A percentile compares a stretch with the other conserved stretches of the same genome.
Evolutionary conservation across 2,888 invertebrate genomes (phyloP).

Genomic region (Adela reaumurella): DNA sequence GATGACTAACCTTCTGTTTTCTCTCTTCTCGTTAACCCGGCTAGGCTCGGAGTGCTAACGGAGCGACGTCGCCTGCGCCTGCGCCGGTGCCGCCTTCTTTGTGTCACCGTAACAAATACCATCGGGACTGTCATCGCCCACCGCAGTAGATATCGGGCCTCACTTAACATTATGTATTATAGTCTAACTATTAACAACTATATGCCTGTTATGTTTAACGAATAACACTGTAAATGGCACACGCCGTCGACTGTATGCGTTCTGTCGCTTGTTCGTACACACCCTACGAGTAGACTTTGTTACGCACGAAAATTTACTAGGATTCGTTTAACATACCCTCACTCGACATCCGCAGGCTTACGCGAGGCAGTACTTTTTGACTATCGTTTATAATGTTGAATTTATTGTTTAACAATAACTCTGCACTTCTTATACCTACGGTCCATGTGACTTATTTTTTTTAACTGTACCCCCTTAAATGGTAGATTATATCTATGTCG

Average conservation of each 20-base stretch:
- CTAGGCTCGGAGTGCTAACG: slow-evolving; percentile 78
- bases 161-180: slow-evolving; percentile 55
- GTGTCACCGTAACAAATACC: slow-evolving; percentile 39
- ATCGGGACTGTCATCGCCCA: slow-evolving; percentile 54
- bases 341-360: too few species aligned
- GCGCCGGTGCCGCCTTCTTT: slow-evolving; percentile 32
- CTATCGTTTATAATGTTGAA: too few species aligned
- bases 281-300: slow-evolving; percentile 26
- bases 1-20: slow-evolving; percentile 68
- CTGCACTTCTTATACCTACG: too few species aligned
- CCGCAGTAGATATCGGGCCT: slow-evolving; percentile 55
- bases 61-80: slow-evolving; percentile 49
- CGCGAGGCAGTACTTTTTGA: too few species aligned
- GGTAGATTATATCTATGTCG: too few species aligned
- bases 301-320: slow-evolving; percentile 34
- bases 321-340: background rate
- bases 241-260: slow-evolving; percentile 54
- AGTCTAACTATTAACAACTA: slow-evolving; percentile 57
- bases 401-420: too few species aligned
- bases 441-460: too few species aligned
- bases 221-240: slow-evolving; percentile 49
- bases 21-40: slow-evolving; percentile 69
- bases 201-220: slow-evolving; percentile 58
- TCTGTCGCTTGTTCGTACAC: slow-evolving; percentile 46
- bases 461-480: too few species aligned